These are phyloP conservation scores for Thera britannica DNA, from an alignment of 2,888 invertebrate genomes.

Conservation along the genomic window DNA sequence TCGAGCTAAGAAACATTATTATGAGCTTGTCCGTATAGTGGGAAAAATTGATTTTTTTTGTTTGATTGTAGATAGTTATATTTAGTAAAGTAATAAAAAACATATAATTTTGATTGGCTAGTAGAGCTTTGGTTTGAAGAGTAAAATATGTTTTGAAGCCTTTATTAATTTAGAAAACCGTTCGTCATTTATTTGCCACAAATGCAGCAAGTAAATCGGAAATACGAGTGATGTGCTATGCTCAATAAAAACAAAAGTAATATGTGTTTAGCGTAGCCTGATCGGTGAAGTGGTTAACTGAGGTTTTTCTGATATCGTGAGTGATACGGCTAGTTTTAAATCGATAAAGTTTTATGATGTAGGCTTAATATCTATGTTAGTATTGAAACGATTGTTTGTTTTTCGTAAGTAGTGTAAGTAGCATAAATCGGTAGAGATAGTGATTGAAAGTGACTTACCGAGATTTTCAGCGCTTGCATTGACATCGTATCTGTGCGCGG, in stretches of 20 bases:
- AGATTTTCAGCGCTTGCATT: constrained; percentile 91
- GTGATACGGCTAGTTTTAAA: constrained; percentile 19
- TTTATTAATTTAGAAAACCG: constrained; percentile 15
- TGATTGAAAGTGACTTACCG: constrained; percentile 77
- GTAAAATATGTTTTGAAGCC: background rate
- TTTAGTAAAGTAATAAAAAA: background rate
- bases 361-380: constrained; percentile 19
- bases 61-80: background rate
- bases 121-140: background rate
- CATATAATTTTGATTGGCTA: background rate
- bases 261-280: constrained; percentile 33
- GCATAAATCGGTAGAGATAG: constrained; percentile 23
- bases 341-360: constrained; percentile 27
- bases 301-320: constrained; percentile 29
- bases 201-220: constrained; percentile 16
- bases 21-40: constrained; percentile 6
- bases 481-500: constrained; percentile 88
- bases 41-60: background rate
- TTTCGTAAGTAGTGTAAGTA: constrained; percentile 36
- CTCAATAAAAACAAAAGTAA: constrained; percentile 15
- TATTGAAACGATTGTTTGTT: constrained; percentile 28
- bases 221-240: constrained; percentile 4
- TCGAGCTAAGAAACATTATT: background rate
- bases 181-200: constrained; percentile 9
- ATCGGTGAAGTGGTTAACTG: constrained; percentile 36